These are phyloP conservation scores for Eupeodes corollae DNA, from an alignment of 1,140 invertebrate genomes.

Conservation along the genomic window DNA sequence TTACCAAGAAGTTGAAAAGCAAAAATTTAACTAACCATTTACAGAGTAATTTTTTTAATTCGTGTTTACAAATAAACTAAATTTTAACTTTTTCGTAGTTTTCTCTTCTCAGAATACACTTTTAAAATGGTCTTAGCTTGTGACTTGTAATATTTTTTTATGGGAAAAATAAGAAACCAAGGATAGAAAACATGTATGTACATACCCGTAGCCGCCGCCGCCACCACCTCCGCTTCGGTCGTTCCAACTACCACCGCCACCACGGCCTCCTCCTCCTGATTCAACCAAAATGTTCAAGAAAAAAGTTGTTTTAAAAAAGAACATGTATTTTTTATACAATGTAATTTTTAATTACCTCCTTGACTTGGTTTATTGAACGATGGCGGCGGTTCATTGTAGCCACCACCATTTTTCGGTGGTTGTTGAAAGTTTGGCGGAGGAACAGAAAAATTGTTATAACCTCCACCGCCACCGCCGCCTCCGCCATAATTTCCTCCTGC, in stretches of 20 bases:
- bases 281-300: too few relatives aligned
- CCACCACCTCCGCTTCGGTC: slow-evolving; percentile 33
- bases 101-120: not conserved
- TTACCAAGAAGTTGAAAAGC: not conserved
- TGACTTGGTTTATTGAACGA: slow-evolving; percentile 22
- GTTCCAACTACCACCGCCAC: slow-evolving; percentile 33
- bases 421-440: slow-evolving; percentile 34
- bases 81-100: not conserved
- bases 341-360: slow-evolving; percentile 18
- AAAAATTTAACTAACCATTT: slow-evolving; percentile 13
- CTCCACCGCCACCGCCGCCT: slow-evolving; percentile 27
- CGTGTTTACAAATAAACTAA: not conserved
- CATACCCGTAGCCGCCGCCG: slow-evolving; percentile 41
- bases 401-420: slow-evolving; percentile 27
- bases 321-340: not conserved
- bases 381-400: slow-evolving; percentile 32
- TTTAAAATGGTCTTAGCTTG: slow-evolving; percentile 2
- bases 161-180: slow-evolving; percentile 27
- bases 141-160: slow-evolving; percentile 35
- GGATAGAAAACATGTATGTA: slow-evolving; percentile 38
- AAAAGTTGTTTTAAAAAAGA: slow-evolving; percentile 6
- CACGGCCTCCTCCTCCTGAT: slow-evolving; percentile 17
- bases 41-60: slow-evolving; percentile 15
- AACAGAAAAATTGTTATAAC: slow-evolving; percentile 33
- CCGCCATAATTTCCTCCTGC: slow-evolving; percentile 29